Percentiles rank a stretch among this genome's conserved stretches.
These are phyloP conservation scores for Lasioglossum albipes DNA, from an alignment of 1,140 invertebrate genomes.

Conservation along the genomic window DNA sequence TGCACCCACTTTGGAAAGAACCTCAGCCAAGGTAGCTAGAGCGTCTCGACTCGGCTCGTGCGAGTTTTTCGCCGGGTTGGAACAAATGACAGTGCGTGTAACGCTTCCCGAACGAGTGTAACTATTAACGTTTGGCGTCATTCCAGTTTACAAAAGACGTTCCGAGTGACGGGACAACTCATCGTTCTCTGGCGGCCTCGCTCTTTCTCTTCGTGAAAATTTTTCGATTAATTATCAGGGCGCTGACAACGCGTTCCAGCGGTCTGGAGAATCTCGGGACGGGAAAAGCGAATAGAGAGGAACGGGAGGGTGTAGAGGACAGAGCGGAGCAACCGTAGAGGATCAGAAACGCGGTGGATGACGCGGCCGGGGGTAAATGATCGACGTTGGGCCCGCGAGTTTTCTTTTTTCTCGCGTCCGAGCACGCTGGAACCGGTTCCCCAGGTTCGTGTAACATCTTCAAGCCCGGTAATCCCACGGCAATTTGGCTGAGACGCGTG, in stretches of 20 bases:
- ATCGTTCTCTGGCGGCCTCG: not conserved
- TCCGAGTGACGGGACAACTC: slow-evolving; percentile 25
- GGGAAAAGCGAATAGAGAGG: not conserved
- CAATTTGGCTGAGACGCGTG: slow-evolving; percentile 53
- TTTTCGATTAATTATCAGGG: not conserved
- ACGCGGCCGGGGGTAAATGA: slow-evolving; percentile 45
- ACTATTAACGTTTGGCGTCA: slow-evolving; percentile 39
- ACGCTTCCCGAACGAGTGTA: slow-evolving; percentile 32
- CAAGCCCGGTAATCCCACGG: slow-evolving; percentile 61
- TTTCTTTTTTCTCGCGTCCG: slow-evolving; percentile 21
- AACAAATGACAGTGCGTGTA: slow-evolving; percentile 15
- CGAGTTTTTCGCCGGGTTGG: not conserved
- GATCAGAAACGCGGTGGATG: slow-evolving; percentile 18
- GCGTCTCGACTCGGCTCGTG: not conserved
- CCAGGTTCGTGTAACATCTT: slow-evolving; percentile 61
- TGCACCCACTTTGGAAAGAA: too few species aligned
- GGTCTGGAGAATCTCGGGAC: not conserved
- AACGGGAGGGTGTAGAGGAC: not conserved
- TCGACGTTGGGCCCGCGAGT: slow-evolving; percentile 40
- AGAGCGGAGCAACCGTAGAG: slow-evolving; percentile 29
- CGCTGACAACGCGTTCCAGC: too few species aligned
- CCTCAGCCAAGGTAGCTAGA: too few species aligned
- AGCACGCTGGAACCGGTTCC: slow-evolving; percentile 54
- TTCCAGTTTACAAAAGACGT: slow-evolving; percentile 41
- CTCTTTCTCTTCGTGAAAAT: too few species aligned